Percentiles rank a stretch among this genome's conserved stretches.
Conservation (phyloP, 2,113 vertebrate genomes). For the Barbus barbus region DNA sequence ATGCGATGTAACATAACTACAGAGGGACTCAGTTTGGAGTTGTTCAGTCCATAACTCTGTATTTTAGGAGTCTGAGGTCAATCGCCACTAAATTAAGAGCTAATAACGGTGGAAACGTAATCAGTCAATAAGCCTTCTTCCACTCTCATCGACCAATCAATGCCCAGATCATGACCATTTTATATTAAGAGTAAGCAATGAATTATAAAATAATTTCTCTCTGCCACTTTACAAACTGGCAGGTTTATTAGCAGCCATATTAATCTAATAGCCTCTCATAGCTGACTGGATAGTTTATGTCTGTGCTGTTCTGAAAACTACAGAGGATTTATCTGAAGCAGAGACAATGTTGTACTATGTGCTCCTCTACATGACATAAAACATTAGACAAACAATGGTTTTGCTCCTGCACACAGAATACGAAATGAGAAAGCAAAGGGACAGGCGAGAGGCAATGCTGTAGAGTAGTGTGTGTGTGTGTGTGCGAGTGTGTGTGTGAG, state of each 20-base stretch:
- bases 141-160: neutral
- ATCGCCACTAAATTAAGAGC: constrained; percentile 7
- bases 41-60: neutral
- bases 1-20: no score
- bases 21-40: no score
- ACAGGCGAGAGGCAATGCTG: neutral
- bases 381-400: neutral
- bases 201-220: neutral
- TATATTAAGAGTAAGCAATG: neutral
- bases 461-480: neutral
- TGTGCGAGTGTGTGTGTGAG: constrained; percentile 20
- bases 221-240: neutral
- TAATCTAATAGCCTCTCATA: neutral
- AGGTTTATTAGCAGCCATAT: constrained; percentile 6
- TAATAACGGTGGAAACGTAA: constrained; percentile 13
- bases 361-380: neutral
- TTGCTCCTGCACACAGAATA: neutral
- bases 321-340: neutral
- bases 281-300: neutral
- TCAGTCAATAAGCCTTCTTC: neutral
- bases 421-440: neutral
- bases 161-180: neutral
- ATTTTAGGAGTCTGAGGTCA: constrained; percentile 22
- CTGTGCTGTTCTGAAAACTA: neutral
- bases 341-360: constrained; percentile 9